Conservation (phyloP, 2,888 invertebrate genomes). For the Matsumyia berberina region DNA sequence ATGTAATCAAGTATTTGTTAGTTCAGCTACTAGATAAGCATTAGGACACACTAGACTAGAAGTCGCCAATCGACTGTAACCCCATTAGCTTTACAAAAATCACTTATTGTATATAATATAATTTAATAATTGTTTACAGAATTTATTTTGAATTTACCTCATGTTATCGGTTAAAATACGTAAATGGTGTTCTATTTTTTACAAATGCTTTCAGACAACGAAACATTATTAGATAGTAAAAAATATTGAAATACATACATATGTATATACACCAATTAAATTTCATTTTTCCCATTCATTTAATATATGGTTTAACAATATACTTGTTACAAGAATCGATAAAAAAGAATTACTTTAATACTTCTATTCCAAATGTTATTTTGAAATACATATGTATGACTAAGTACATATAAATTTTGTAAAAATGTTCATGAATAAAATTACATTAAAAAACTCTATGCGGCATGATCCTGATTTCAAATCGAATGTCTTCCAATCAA, state of each 20-base stretch:
- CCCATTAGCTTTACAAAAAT: conserved; percentile 61
- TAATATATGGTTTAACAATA: conserved; percentile 15
- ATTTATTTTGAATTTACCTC: conserved; percentile 12
- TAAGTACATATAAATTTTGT: conserved; percentile 62
- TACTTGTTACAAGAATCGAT: background rate
- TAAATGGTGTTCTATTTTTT: conserved; percentile 37
- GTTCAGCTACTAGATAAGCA: conserved; percentile 25
- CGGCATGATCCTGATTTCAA: conserved; percentile 84
- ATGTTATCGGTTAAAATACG: conserved; percentile 7
- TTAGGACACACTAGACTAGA: conserved; percentile 41
- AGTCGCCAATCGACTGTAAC: conserved; percentile 64
- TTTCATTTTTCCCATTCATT: conserved; percentile 23
- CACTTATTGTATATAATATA: conserved; percentile 38
- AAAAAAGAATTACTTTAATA: conserved; percentile 36
- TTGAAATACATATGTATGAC: conserved; percentile 26
- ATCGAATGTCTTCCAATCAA: conserved; percentile 85
- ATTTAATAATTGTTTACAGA: conserved; percentile 13
- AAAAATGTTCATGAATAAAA: conserved; percentile 70
- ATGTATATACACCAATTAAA: conserved; percentile 3
- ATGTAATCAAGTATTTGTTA: conserved; percentile 34
- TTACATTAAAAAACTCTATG: conserved; percentile 79
- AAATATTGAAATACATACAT: conserved; percentile 19
- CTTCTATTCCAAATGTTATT: conserved; percentile 16
- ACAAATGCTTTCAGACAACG: conserved; percentile 65
- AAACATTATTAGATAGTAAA: conserved; percentile 55